Conservation (phyloP, 2,113 vertebrate species). For the Hucho hucho region DNA sequence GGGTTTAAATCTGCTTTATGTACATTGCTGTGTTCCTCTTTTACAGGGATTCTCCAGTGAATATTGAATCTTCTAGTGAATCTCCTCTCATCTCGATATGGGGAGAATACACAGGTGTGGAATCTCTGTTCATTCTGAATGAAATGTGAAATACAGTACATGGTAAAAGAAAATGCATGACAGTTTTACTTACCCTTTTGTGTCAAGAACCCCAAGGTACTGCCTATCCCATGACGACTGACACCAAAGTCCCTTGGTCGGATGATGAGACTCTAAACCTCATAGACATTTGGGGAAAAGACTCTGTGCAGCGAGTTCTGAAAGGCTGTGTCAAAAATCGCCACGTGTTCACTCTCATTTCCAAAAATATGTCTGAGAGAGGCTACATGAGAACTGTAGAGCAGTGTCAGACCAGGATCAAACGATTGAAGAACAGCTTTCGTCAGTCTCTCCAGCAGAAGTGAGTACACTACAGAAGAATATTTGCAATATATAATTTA, state of each 20-base stretch:
- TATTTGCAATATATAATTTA: background rate
- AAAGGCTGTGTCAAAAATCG: conserved; percentile 71
- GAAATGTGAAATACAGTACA: background rate
- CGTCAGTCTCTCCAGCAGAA: conserved; percentile 49
- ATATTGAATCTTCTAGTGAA: conserved; percentile 59
- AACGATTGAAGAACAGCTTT: conserved; percentile 68
- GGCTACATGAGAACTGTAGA: conserved; percentile 68
- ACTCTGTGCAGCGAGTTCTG: conserved; percentile 64
- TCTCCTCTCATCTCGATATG: conserved; percentile 72
- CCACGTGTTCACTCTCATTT: conserved; percentile 71
- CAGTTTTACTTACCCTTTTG: background rate
- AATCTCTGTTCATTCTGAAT: background rate
- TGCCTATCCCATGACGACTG: conserved; percentile 35
- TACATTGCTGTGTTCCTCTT: conserved; percentile 1
- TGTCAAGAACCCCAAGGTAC: conserved; percentile 58
- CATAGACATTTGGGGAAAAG: conserved; percentile 72
- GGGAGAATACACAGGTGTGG: conserved; percentile 73
- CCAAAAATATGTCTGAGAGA: conserved; percentile 65
- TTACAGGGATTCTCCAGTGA: conserved; percentile 58
- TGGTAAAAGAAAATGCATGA: background rate
- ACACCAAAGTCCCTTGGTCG: conserved; percentile 70
- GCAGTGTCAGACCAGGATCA: conserved; percentile 73
- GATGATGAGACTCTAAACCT: conserved; percentile 71
- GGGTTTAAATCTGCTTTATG: no score
- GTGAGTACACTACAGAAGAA: conserved; percentile 30